Evolutionary conservation across 2,113 vertebrate species (phyloP).

Genomic region (Coptodon rendalli): DNA sequence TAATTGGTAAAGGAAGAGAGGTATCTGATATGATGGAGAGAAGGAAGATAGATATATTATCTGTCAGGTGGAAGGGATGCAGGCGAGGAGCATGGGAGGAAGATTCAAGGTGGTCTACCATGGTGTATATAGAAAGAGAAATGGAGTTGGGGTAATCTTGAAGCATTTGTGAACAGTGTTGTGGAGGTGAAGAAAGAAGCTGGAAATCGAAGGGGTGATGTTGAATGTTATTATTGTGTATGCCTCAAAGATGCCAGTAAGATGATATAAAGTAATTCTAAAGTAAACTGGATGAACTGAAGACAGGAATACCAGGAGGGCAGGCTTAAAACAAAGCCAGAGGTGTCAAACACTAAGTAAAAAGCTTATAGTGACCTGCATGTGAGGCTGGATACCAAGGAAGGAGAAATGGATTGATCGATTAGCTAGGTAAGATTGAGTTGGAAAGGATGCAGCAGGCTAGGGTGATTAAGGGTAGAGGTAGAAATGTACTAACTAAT

Average conservation of each 20-base stretch:
- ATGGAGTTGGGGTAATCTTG: background rate
- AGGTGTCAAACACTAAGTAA: background rate
- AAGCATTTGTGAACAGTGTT: background rate
- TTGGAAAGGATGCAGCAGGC: background rate
- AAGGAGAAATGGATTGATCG: background rate
- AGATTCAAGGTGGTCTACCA: background rate
- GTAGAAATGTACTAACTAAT: background rate
- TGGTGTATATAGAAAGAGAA: background rate
- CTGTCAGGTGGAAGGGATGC: background rate
- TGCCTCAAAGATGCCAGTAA: background rate
- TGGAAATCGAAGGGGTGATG: background rate
- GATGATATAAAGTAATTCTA: background rate
- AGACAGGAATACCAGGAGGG: background rate
- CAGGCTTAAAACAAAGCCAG: background rate
- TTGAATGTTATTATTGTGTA: background rate
- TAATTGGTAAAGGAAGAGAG: background rate
- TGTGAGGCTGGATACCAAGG: background rate
- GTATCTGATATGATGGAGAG: background rate
- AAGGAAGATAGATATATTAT: background rate
- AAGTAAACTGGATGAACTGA: background rate
- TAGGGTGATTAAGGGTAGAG: background rate
- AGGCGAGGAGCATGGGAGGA: background rate
- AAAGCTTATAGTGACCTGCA: background rate
- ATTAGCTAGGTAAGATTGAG: background rate
- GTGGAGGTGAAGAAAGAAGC: background rate